These are phyloP conservation scores for Ctenicera cuprea DNA, from an alignment of 2,888 invertebrate genomes.

Conservation along the genomic window DNA sequence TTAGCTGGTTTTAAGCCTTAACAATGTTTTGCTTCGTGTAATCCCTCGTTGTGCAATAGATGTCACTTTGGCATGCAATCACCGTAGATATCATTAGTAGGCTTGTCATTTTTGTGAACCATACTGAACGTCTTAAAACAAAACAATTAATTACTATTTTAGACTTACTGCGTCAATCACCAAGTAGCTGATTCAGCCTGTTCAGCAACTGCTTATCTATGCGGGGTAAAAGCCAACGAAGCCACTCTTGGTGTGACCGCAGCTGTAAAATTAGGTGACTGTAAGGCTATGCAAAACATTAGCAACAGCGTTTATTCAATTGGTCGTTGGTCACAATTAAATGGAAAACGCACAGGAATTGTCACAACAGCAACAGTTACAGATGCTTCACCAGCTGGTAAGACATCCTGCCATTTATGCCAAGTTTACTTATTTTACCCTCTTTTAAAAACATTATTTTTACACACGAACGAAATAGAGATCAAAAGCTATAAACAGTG, in stretches of 20 bases:
- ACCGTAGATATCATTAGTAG: too few relatives aligned
- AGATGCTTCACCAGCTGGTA: constrained; percentile 83
- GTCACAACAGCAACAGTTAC: constrained; percentile 88
- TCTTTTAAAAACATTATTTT: too few relatives aligned
- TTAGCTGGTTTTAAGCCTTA: too few relatives aligned
- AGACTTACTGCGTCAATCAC: constrained; percentile 76
- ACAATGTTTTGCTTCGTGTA: too few relatives aligned
- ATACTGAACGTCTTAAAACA: too few relatives aligned
- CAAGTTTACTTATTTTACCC: too few relatives aligned
- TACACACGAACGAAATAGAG: too few relatives aligned
- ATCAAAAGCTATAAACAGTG: too few relatives aligned
- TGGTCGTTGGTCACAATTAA: constrained; percentile 82
- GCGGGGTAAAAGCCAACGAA: constrained; percentile 86
- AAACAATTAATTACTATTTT: background rate
- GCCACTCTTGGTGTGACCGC: constrained; percentile 80
- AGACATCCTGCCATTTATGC: too few relatives aligned
- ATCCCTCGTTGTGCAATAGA: too few relatives aligned
- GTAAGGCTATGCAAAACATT: constrained; percentile 75
- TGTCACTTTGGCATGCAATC: too few relatives aligned
- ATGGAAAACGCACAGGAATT: constrained; percentile 79
- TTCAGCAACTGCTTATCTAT: constrained; percentile 86
- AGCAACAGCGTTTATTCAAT: constrained; percentile 80
- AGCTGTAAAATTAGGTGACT: constrained; percentile 79
- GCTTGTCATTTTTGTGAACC: too few relatives aligned
- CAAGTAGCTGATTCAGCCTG: constrained; percentile 90